These are phyloP conservation scores for Urocyon cinereoargenteus DNA, from an alignment of 2,797 vertebrate species.

Conservation along the genomic window DNA sequence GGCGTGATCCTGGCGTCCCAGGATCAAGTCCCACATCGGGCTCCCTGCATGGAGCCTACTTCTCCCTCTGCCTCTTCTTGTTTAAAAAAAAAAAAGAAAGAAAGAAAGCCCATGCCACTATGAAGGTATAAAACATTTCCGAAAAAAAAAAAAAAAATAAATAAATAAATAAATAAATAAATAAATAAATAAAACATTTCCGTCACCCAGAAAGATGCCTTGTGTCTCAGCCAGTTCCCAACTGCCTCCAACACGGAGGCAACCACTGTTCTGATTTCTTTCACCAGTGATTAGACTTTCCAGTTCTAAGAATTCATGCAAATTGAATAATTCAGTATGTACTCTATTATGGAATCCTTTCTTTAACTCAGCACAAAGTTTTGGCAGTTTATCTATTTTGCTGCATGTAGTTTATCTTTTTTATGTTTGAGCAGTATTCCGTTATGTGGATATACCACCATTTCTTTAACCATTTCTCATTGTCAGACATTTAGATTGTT, in stretches of 20 bases:
- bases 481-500: not conserved
- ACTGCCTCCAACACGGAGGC: not conserved
- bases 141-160: too few species aligned
- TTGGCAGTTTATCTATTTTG: not conserved
- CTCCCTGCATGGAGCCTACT: too few species aligned
- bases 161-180: too few species aligned
- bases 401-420: not conserved
- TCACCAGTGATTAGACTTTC: not conserved
- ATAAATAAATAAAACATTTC: not conserved
- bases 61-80: too few species aligned
- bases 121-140: not conserved
- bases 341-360: not conserved
- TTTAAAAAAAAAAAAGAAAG: too few species aligned
- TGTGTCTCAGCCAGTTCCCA: not conserved
- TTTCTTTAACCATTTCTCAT: not conserved
- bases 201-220: not conserved
- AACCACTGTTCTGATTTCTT: not conserved
- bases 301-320: not conserved
- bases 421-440: not conserved
- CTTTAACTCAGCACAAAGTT: not conserved
- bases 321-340: not conserved
- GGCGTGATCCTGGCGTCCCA: too few species aligned
- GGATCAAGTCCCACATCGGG: too few species aligned
- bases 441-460: not conserved
- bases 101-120: not conserved